A percentile compares a stretch with the other conserved stretches of the same genome.
Conservation (phyloP, 2,797 vertebrate species). For the Chaetodon trifasciatus region DNA sequence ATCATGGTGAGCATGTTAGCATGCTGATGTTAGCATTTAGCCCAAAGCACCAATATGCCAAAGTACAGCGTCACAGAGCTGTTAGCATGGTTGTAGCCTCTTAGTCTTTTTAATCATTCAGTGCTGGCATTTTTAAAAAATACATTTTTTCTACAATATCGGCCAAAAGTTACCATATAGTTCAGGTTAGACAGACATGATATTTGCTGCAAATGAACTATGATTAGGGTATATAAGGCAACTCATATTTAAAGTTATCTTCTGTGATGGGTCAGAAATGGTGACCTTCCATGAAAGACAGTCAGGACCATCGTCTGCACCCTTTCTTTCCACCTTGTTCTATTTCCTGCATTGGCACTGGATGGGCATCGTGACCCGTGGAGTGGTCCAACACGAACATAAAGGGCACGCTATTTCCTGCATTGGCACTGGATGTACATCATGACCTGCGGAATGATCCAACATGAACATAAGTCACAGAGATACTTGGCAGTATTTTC, state of each 20-base stretch:
- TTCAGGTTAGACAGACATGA: too few species aligned
- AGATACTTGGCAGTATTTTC: not conserved
- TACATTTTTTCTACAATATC: too few species aligned
- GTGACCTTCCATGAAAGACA: not conserved
- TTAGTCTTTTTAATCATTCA: too few species aligned
- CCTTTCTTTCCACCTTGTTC: not conserved
- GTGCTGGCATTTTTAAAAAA: too few species aligned
- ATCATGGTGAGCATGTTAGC: not conserved
- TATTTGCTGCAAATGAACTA: not conserved
- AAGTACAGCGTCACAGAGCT: too few species aligned
- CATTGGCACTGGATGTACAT: constrained; percentile 4
- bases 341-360: constrained; percentile 14
- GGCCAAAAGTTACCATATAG: too few species aligned
- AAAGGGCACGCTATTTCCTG: constrained; percentile 20
- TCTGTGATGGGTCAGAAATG: not conserved
- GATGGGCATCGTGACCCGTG: not conserved
- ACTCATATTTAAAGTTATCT: too few species aligned
- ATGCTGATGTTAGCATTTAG: not conserved
- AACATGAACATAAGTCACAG: not conserved
- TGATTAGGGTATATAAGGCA: not conserved
- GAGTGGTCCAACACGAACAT: not conserved
- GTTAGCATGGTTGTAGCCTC: not conserved
- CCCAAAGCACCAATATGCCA: too few species aligned
- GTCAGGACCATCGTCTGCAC: not conserved
- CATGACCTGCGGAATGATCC: not conserved